Conservation (phyloP, 2,113 vertebrate species). For the Aegotheles bennettii region DNA sequence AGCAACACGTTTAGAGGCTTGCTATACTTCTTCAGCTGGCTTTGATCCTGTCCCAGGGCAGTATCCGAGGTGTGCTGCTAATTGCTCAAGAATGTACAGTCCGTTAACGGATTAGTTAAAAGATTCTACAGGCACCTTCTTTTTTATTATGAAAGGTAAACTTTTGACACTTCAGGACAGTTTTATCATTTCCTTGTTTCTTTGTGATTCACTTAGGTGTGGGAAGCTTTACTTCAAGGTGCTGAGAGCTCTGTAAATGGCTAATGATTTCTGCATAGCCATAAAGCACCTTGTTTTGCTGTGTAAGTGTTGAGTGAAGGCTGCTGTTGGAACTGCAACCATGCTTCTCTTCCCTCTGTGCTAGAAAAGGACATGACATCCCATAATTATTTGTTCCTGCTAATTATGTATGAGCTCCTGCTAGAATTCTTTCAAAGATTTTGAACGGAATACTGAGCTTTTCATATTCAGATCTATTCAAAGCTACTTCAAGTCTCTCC, state of each 20-base stretch:
- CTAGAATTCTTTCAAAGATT: neutral
- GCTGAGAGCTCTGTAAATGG: neutral
- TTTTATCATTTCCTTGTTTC: conserved; percentile 43
- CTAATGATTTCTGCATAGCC: neutral
- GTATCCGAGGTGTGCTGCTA: neutral
- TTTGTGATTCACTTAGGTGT: conserved; percentile 27
- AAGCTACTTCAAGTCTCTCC: neutral
- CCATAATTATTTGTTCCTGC: neutral
- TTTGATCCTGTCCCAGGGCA: neutral
- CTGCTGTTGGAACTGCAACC: neutral
- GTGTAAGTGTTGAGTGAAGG: neutral
- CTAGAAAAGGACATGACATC: neutral
- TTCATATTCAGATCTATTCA: neutral
- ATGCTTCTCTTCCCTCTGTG: neutral
- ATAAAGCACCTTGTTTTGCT: neutral
- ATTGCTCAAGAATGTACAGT: neutral
- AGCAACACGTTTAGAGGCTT: neutral
- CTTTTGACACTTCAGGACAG: conserved; percentile 27
- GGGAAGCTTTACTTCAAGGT: neutral
- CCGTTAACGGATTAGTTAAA: neutral
- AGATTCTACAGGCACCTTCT: neutral
- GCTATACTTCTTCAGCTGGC: neutral
- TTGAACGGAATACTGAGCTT: neutral
- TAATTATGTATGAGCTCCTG: neutral
- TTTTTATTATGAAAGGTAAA: neutral